Evolutionary conservation across 2,113 vertebrate genomes (phyloP).

Genomic region (Brienomyrus brachyistius): DNA sequence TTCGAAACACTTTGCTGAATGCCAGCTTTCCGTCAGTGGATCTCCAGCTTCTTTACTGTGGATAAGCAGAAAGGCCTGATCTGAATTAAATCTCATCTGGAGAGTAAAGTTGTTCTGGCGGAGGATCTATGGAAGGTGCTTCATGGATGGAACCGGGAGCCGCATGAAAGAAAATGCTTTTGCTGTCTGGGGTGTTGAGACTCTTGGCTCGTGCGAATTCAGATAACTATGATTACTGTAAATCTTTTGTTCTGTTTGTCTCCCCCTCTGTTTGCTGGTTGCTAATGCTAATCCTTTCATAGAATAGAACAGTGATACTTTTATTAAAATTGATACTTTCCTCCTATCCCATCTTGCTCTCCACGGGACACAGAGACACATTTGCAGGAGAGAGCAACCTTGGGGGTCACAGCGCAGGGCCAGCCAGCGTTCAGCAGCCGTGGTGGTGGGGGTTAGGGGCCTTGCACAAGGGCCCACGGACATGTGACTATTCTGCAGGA

Average conservation of each 20-base stretch:
- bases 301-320: neutral
- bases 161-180: neutral
- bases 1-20: neutral
- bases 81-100: constrained; percentile 19
- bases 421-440: neutral
- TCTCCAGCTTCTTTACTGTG: constrained; percentile 6
- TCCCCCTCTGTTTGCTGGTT: neutral
- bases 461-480: neutral
- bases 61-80: constrained; percentile 14
- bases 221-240: neutral
- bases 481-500: neutral
- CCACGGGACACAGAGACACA: neutral
- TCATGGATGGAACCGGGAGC: neutral
- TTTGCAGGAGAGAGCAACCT: neutral
- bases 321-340: neutral
- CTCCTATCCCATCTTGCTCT: neutral
- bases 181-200: neutral
- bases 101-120: neutral
- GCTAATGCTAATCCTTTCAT: neutral
- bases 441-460: neutral
- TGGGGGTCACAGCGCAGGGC: neutral
- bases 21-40: constrained; percentile 9
- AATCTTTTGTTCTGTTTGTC: neutral
- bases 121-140: neutral
- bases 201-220: neutral